These are phyloP conservation scores for Digitonthophagus gazella DNA, from an alignment of 2,888 invertebrate species.

Conservation along the genomic window DNA sequence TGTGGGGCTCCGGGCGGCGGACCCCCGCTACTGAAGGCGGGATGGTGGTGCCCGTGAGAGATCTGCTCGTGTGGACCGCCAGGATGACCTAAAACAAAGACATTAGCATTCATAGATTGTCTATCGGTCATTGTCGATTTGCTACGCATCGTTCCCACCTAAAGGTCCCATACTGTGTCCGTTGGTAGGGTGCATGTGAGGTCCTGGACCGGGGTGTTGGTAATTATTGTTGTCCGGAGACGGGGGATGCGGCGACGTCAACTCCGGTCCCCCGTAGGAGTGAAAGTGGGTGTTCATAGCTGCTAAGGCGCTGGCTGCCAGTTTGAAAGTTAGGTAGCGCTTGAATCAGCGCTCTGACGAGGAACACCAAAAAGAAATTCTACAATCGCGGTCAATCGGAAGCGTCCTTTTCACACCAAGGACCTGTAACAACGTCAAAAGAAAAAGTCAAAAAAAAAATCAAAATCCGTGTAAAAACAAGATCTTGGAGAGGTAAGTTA, in stretches of 20 bases:
- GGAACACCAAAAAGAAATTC: slow-evolving; percentile 24
- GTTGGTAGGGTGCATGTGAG: slow-evolving; percentile 51
- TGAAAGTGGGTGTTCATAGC: slow-evolving; percentile 92
- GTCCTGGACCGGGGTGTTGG: slow-evolving; percentile 53
- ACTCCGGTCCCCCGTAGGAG: slow-evolving; percentile 71
- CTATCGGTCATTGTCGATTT: neutral
- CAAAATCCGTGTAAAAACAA: neutral
- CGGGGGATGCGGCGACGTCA: slow-evolving; percentile 75
- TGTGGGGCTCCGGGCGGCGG: slow-evolving; percentile 52
- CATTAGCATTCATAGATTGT: neutral
- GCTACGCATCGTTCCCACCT: too few relatives aligned
- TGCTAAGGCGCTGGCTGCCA: slow-evolving; percentile 79
- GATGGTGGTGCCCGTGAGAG: slow-evolving; percentile 47
- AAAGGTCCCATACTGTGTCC: slow-evolving; percentile 52
- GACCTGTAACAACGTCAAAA: neutral
- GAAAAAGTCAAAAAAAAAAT: slow-evolving; percentile 2
- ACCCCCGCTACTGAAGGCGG: slow-evolving; percentile 53
- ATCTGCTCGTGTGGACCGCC: slow-evolving; percentile 46
- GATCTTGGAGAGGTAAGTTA: neutral
- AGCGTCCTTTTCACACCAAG: neutral
- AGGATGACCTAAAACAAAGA: slow-evolving; percentile 39
- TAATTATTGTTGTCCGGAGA: slow-evolving; percentile 72
- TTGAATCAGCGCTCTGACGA: slow-evolving; percentile 34
- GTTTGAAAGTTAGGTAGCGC: slow-evolving; percentile 60
- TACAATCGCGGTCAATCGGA: neutral